A percentile compares a stretch with the other conserved stretches of the same genome.
phyloP scores from a whole-genome alignment of 2,888 invertebrate genomes.

The Steromphala cineraria region DNA sequence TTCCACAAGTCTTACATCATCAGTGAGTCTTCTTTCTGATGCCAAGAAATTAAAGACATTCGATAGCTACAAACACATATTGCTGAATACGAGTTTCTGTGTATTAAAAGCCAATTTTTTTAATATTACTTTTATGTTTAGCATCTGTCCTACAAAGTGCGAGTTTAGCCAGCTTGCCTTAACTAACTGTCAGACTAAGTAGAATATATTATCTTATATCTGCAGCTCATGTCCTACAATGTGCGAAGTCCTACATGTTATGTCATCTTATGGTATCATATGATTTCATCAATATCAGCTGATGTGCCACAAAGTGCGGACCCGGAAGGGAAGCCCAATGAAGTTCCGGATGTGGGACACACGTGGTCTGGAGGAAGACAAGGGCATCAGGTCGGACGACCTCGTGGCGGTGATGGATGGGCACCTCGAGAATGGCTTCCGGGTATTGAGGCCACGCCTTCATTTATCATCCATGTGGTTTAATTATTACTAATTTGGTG shows the following conservation, averaged over 20 bases:
- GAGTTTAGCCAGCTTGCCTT: too few relatives aligned
- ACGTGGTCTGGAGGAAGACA: conserved; percentile 23
- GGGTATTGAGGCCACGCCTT: neutral
- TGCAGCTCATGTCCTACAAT: too few relatives aligned
- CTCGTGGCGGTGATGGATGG: conserved; percentile 24
- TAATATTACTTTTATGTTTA: too few relatives aligned
- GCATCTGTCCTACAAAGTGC: too few relatives aligned
- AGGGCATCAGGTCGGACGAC: conserved; percentile 19
- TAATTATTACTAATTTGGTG: too few relatives aligned
- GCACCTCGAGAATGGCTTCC: conserved; percentile 6
- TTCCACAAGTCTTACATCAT: conserved; percentile 29
- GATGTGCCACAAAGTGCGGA: conserved; percentile 18
- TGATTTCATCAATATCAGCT: neutral
- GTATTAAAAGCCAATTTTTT: too few relatives aligned
- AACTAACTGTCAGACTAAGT: too few relatives aligned
- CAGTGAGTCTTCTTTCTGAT: neutral
- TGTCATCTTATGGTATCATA: neutral
- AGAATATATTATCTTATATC: too few relatives aligned
- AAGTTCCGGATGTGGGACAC: conserved; percentile 28
- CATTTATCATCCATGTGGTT: too few relatives aligned
- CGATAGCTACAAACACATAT: too few relatives aligned
- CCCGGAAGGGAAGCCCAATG: neutral
- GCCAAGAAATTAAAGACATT: neutral
- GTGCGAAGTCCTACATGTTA: neutral
- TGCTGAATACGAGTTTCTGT: too few relatives aligned